A percentile compares a stretch with the other conserved stretches of the same genome.
Conservation (phyloP, 30 jellyfish, hydroid and myxozoan species). For the Catostylus mosaicus region DNA sequence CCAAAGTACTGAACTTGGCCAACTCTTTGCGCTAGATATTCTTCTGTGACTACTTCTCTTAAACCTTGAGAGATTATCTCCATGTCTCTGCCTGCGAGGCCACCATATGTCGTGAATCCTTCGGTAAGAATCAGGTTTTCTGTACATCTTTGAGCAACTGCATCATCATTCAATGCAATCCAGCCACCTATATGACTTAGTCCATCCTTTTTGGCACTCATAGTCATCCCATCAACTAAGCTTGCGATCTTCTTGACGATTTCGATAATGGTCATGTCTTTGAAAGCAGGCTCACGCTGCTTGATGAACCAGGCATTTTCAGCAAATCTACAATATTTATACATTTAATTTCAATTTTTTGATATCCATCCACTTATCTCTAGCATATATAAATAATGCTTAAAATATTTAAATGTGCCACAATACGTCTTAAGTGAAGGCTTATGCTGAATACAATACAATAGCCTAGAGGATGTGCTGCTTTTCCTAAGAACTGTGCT, state of each 20-base stretch:
- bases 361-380: neutral
- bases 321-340: conserved; percentile 50
- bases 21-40: conserved; percentile 63
- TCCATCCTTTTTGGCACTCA: conserved; percentile 86
- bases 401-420: too few species aligned
- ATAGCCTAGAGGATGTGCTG: too few species aligned
- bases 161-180: conserved; percentile 65
- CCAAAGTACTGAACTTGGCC: conserved; percentile 81
- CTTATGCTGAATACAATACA: too few species aligned
- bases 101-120: conserved; percentile 76
- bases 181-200: conserved; percentile 81
- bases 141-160: conserved; percentile 60
- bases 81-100: conserved; percentile 71
- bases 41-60: conserved; percentile 69
- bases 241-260: conserved; percentile 70
- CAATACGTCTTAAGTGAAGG: too few species aligned
- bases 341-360: neutral
- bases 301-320: conserved; percentile 81
- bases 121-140: conserved; percentile 64
- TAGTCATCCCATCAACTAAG: conserved; percentile 76
- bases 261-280: conserved; percentile 42
- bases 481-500: too few species aligned
- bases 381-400: too few species aligned
- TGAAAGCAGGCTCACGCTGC: conserved; percentile 53
- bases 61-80: conserved; percentile 74